A percentile compares a stretch with the other conserved stretches of the same genome.
These are phyloP conservation scores for Pollenia labialis DNA, from an alignment of 2,888 invertebrate species.

Conservation along the genomic window DNA sequence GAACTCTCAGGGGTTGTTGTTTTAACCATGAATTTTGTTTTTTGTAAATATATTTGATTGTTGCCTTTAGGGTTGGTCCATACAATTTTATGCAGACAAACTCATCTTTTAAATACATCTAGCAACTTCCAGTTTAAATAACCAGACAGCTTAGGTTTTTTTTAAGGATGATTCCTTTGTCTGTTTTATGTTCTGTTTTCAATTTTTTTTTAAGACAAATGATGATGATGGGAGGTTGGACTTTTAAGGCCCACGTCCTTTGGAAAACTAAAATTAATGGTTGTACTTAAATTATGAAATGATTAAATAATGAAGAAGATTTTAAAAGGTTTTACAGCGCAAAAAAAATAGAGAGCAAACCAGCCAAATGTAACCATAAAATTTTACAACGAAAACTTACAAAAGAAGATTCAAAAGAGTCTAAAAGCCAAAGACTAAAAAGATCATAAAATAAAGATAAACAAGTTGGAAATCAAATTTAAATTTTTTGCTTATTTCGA, in stretches of 20 bases:
- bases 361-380: not conserved
- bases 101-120: conserved; percentile 1
- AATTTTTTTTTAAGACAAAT: conserved; percentile 43
- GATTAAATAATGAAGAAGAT: conserved; percentile 58
- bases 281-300: conserved; percentile 64
- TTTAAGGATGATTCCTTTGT: not conserved
- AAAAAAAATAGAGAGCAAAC: not conserved
- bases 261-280: conserved; percentile 52
- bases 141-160: conserved; percentile 4
- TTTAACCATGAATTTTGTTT: conserved; percentile 45
- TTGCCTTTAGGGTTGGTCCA: conserved; percentile 54
- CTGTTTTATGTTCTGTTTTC: not conserved
- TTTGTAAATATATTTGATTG: conserved; percentile 9
- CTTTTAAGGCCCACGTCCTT: conserved; percentile 30
- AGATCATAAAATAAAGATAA: too few species aligned
- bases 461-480: too few species aligned
- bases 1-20: conserved; percentile 52
- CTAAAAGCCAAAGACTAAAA: too few species aligned
- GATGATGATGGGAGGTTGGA: conserved; percentile 61
- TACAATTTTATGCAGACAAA: not conserved
- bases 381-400: not conserved
- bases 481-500: too few species aligned
- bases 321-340: conserved; percentile 8
- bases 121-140: conserved; percentile 15
- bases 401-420: not conserved